phyloP scores from a whole-genome alignment of 2,797 vertebrate genomes.

The Phylloscopus collybita region DNA sequence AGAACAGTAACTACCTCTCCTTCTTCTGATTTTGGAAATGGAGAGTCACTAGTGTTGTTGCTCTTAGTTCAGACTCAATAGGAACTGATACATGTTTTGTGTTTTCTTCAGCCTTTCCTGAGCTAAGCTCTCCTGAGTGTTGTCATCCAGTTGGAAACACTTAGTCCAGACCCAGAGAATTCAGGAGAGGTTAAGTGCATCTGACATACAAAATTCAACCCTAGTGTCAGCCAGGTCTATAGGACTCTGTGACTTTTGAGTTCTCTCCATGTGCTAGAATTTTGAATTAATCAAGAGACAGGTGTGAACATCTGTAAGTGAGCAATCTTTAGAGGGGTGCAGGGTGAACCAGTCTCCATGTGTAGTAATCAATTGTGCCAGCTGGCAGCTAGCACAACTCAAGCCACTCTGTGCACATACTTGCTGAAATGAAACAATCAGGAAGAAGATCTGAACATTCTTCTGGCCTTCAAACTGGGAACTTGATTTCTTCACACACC shows the following conservation, averaged over 20 bases:
- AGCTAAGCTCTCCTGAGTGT: not conserved
- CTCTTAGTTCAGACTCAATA: not conserved
- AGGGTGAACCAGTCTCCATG: not conserved
- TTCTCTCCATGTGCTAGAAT: not conserved
- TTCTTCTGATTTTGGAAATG: not conserved
- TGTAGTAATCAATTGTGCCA: not conserved
- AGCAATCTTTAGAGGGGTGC: not conserved
- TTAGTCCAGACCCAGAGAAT: not conserved
- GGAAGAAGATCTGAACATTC: not conserved
- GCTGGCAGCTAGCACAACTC: not conserved
- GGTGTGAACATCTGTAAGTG: not conserved
- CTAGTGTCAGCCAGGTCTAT: not conserved
- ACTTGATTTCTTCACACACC: not conserved
- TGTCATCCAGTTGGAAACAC: not conserved
- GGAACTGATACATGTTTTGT: not conserved
- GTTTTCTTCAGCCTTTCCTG: not conserved
- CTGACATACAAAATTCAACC: not conserved
- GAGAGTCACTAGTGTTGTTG: not conserved
- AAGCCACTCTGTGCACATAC: not conserved
- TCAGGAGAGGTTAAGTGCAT: not conserved
- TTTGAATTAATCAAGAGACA: not conserved
- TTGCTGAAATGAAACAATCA: not conserved
- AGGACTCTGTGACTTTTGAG: not conserved
- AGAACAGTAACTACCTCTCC: not conserved
- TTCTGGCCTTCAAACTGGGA: not conserved